phyloP scores from a whole-genome alignment of 1,140 invertebrate species.

The Eumaeus atala region DNA sequence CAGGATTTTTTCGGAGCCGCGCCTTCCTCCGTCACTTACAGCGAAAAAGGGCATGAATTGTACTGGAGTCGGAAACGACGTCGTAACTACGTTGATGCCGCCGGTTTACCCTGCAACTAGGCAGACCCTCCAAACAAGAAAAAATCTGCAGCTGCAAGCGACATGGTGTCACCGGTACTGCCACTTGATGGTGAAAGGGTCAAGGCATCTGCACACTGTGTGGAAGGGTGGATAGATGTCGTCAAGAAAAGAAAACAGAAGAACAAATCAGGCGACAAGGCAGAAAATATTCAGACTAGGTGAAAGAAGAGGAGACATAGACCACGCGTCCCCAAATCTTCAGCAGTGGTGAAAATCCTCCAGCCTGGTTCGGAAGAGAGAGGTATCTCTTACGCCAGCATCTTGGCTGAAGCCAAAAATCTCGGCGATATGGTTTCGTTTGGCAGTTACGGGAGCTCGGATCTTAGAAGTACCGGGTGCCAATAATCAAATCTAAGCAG shows the following conservation, averaged over 20 bases:
- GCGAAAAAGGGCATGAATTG: not conserved
- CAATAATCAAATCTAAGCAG: constrained; percentile 5
- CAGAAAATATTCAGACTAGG: no score
- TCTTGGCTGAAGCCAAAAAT: no score
- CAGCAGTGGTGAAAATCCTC: no score
- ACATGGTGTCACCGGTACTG: not conserved
- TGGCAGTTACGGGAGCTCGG: no score
- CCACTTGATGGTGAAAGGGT: not conserved
- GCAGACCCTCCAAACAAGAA: no score
- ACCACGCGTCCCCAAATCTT: no score
- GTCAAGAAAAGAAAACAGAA: no score
- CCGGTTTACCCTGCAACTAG: not conserved
- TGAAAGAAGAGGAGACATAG: no score
- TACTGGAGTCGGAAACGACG: not conserved
- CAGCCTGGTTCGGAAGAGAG: no score
- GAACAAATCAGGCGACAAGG: no score
- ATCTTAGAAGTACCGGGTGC: constrained; percentile 15
- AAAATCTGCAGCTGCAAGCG: not conserved
- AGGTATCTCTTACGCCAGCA: no score
- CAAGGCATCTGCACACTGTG: not conserved
- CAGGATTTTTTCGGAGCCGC: not conserved
- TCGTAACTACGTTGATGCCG: not conserved
- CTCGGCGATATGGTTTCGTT: constrained; percentile 1
- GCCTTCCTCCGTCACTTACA: constrained; percentile 9
- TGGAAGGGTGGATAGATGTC: no score